Evolutionary conservation across 1,140 invertebrate genomes (phyloP), one percentile per base, ranked within the genome.

Genomic region (Thereuonema tuberculata): DNA sequence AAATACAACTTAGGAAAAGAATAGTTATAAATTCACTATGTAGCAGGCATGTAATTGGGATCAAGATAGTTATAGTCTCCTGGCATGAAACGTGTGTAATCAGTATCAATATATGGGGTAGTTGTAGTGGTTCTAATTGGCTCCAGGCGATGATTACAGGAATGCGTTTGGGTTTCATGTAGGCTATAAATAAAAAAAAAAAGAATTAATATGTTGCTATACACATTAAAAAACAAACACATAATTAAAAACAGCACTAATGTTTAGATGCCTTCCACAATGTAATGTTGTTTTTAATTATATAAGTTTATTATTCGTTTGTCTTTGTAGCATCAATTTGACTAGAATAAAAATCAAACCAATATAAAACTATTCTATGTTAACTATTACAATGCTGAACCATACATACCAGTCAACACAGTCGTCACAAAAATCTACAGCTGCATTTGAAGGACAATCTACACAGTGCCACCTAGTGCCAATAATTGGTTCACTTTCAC

Each of bases 391-490:
- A n/a, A n/a, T n/a, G n/a, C n/a, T n/a, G n/a, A n/a, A n/a, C n/a
- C n/a, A 37, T 17, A 37, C 47, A 12, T 27, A 59, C 58, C 58
- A 29, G 23, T 53, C 26, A 25, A 67, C 67, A 65, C 75, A 76
- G 5, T 69, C 62, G 9, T 72, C 68, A 68, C 70, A 84, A 61
- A 81, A 76, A 67, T 81, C 77, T 20, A 78, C 68, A 27, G 69
- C 70, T 0, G 64, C 48, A 28, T 73, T 70, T 31, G 69, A 60
- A 9, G 69, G 71, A 67, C 82, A 84, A 46, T 77, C 76, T 28
- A 68, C 71, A 66, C 86, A 89, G 65, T 85, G 82, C 84, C 84
- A 88, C 57, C 84, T 74, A 2, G 77, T 78, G 15, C 82, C 82
- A 28, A 76, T 71, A 47, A 87, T 80, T 12, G 84, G 84, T 20